These are phyloP conservation scores for Temnothorax curvispinosus DNA, from an alignment of 1,140 invertebrate species.

Conservation along the genomic window DNA sequence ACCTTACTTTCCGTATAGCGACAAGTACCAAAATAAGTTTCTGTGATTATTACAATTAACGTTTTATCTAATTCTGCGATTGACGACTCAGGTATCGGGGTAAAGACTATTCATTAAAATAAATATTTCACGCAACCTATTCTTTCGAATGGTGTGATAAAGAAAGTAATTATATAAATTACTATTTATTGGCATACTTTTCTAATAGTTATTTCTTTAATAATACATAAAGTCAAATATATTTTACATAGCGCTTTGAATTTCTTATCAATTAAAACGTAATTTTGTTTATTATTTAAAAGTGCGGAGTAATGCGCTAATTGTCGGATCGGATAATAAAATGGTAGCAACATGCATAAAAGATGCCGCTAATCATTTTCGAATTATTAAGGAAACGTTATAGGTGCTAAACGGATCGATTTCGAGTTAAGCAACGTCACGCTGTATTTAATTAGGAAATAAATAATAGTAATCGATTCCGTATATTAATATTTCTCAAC, in stretches of 20 bases:
- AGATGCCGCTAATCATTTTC: not conserved
- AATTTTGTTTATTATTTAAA: not conserved
- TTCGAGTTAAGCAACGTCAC: not conserved
- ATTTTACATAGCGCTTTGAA: not conserved
- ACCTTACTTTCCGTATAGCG: not conserved
- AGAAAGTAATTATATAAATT: not conserved
- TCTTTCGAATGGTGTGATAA: not conserved
- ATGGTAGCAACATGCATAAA: not conserved
- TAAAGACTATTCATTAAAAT: not conserved
- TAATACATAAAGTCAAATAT: not conserved
- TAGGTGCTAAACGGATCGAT: not conserved
- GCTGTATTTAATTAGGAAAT: not conserved
- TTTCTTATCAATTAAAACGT: not conserved
- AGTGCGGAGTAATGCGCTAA: not conserved
- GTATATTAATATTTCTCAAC: not conserved
- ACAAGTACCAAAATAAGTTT: not conserved
- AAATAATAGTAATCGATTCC: not conserved
- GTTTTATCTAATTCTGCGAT: not conserved
- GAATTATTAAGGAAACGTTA: not conserved
- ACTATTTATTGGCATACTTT: not conserved
- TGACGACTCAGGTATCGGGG: not conserved
- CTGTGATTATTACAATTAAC: not conserved
- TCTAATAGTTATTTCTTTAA: not conserved
- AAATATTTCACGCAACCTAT: not conserved
- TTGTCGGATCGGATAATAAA: not conserved